Evolutionary conservation across 2,797 vertebrate species (phyloP), one percentile per base, ranked within the genome.

Genomic region (Pitangus sulphuratus): DNA sequence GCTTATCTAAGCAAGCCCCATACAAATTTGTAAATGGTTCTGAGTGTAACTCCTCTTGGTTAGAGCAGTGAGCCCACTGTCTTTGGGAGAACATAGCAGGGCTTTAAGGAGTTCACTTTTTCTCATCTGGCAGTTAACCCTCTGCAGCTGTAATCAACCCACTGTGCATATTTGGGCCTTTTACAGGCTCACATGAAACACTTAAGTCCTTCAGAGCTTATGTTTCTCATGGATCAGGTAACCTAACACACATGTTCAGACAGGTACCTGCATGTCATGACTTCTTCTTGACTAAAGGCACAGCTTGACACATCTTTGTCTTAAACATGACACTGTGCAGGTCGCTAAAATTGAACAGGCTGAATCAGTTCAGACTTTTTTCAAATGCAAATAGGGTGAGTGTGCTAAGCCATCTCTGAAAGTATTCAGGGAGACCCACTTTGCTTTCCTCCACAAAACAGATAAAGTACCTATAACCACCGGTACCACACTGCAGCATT

Each of bases 161-260:
- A 0, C 1, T 5, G 22, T 37, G 20, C 12, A 2, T 50, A 6
- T 40, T 0, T 77, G 64, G 21, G 54, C 31, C 37, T 60, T 26
- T 6, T 30, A 4, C 31, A 78, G 19, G 17, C 75, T 78, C 35
- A 10, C 9, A 2, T 2, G 30, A n/a, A 50, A 30, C 33, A n/a
- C 70, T 82, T 18, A 69, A 62, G 35, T 39, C 53, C 12, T 15
- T 39, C 4, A 66, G 44, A 84, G n/a, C 14, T 89, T 15, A 3
- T n/a, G 10, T 82, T 79, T 44, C 25, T 74, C 50, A 5, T 12
- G 65, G 44, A 4, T 33, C 31, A 37, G 50, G 31, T 51, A 8
- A 48, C 9, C 31, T 69, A n/a, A 48, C 11, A 4, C 3, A 21
- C 4, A 0, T 18, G 17, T 26, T 77, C 65, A 58, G 51, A 15